These are phyloP conservation scores for Conus betulinus DNA, from an alignment of 1,140 invertebrate genomes.

Conservation along the genomic window DNA sequence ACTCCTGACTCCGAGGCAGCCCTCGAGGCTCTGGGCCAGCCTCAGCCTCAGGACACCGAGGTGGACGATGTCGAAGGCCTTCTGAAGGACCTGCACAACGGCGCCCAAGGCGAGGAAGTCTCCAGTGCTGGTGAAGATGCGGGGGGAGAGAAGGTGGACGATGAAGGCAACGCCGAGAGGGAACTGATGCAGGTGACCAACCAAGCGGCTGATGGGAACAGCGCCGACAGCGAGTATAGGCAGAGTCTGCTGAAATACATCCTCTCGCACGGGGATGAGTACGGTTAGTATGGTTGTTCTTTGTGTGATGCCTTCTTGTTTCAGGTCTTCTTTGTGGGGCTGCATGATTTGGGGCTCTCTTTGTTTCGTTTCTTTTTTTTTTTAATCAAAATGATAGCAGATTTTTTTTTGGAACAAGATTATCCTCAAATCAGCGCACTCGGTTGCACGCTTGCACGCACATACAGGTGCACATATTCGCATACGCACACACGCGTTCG, in stretches of 20 bases:
- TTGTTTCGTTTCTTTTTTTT: too few relatives aligned
- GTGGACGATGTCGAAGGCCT: not conserved
- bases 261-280: not conserved
- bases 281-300: not conserved
- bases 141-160: not conserved
- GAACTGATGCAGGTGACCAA: slow-evolving; percentile 21
- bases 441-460: too few relatives aligned
- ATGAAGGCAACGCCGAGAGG: not conserved
- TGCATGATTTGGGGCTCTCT: too few relatives aligned
- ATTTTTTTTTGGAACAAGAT: too few relatives aligned
- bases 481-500: too few relatives aligned
- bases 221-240: not conserved
- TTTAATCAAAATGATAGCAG: too few relatives aligned
- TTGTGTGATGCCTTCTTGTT: not conserved
- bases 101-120: not conserved
- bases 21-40: not conserved
- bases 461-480: too few relatives aligned
- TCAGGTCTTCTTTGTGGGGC: not conserved
- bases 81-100: slow-evolving; percentile 21
- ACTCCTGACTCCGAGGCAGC: slow-evolving; percentile 10
- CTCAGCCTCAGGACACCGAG: not conserved
- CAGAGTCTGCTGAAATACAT: slow-evolving; percentile 25
- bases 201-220: not conserved
- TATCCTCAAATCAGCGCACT: too few relatives aligned
- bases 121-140: not conserved